Conservation (phyloP, 1,140 invertebrate species). For the Drosophila rufa region DNA sequence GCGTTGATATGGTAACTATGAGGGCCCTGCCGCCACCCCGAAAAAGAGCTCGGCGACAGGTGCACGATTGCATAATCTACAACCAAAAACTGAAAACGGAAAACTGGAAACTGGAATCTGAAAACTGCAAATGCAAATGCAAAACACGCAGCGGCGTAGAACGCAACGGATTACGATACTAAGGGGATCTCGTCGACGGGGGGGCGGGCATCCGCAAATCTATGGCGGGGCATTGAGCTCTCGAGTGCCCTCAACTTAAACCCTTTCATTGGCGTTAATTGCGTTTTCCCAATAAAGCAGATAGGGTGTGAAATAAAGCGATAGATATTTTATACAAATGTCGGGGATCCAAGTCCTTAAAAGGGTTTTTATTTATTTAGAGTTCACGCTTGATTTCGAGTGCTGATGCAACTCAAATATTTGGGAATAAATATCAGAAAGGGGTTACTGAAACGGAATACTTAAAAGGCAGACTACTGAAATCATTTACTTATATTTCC, state of each 20-base stretch:
- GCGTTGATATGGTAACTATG: slow-evolving; percentile 73
- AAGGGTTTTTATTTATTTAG: slow-evolving; percentile 2
- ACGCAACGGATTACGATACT: slow-evolving; percentile 32
- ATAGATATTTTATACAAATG: background rate
- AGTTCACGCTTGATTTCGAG: background rate
- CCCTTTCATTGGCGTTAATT: slow-evolving; percentile 11
- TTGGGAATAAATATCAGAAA: background rate
- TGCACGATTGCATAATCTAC: slow-evolving; percentile 68
- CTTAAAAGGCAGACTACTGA: background rate
- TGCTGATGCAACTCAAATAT: background rate
- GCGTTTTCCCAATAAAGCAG: slow-evolving; percentile 5
- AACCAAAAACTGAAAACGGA: slow-evolving; percentile 34
- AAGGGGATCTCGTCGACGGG: background rate
- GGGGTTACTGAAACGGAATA: too few species aligned
- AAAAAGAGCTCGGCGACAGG: slow-evolving; percentile 17
- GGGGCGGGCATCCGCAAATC: slow-evolving; percentile 15
- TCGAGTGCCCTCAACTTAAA: slow-evolving; percentile 25
- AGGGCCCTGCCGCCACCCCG: slow-evolving; percentile 18
- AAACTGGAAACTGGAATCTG: slow-evolving; percentile 6
- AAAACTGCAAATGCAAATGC: slow-evolving; percentile 58
- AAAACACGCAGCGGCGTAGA: slow-evolving; percentile 57
- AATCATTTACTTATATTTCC: background rate
- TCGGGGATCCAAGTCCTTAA: background rate
- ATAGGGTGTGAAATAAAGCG: slow-evolving; percentile 2
- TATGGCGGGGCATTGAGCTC: slow-evolving; percentile 32